Evolutionary conservation across 2,113 vertebrate species (phyloP), one percentile per base, ranked within the genome.

Genomic region (Salminus brasiliensis): DNA sequence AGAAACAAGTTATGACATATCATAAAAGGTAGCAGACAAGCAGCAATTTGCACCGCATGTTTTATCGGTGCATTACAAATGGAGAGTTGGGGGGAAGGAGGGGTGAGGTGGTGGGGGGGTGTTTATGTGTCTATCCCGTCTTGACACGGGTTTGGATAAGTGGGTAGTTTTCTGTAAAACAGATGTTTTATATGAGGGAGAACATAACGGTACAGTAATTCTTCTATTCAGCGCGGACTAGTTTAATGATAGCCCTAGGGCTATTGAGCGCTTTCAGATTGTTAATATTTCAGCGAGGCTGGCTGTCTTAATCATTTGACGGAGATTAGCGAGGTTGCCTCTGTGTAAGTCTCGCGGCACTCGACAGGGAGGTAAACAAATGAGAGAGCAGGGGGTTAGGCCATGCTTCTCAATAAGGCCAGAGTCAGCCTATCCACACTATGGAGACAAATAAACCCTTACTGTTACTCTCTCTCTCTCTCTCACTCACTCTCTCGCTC

Each of bases 391-490:
- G 81, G 84, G 52, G 81, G 83, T 80, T 6, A 85, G 83, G 81
- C 89, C 83, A 84, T 92, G 89, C 88, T 92, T 92, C 89, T 90
- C 89, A 88, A 90, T 93, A 87, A 92, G 89, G 59, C 75, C 75
- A 75, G 66, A 83, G 85, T 82, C 80, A 81, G 83, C 74, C 80
- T 89, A 89, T 87, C 89, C 84, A 68, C 79, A 76, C 87, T 88
- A 90, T 88, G 83, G 88, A 91, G 90, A 92, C 85, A 88, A 88
- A 92, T 91, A 87, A 57, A 79, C 60, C 63, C 67, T 83, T 69
- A 74, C 73, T 75, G 41, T 76, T n/a, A 36, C 47, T 53, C n/a
- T 68, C 73, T 45, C 52, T 62, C 66, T 43, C 60, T 25, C 77
- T 76, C 74, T 78, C 70, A n/a, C 49, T 69, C 25, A 25, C 32